These are phyloP conservation scores for Eleutherodactylus coqui DNA, from an alignment of 2,797 vertebrate species.

Conservation along the genomic window DNA sequence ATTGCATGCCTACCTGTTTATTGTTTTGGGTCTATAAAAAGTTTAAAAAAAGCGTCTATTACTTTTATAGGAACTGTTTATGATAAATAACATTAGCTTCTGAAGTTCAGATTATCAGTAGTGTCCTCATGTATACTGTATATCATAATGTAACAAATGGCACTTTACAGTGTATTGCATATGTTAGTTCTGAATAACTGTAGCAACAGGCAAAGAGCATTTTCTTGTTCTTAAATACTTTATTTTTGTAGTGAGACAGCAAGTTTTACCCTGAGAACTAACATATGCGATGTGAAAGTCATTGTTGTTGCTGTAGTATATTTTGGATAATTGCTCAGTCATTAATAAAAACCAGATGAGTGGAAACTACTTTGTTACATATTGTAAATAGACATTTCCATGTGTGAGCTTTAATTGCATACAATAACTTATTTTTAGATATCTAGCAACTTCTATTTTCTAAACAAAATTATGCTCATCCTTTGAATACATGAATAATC, in stretches of 20 bases:
- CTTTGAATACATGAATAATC: not conserved
- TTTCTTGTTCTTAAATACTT: not conserved
- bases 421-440: not conserved
- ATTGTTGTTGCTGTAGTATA: not conserved
- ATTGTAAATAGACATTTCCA: not conserved
- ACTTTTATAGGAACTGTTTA: too few species aligned
- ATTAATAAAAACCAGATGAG: slow-evolving; percentile 6
- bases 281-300: not conserved
- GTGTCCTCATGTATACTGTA: not conserved
- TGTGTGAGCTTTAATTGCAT: not conserved
- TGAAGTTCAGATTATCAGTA: not conserved
- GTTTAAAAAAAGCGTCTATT: too few species aligned
- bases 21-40: too few species aligned
- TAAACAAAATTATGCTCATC: not conserved
- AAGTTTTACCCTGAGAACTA: slow-evolving; percentile 1
- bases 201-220: not conserved
- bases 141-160: not conserved
- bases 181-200: not conserved
- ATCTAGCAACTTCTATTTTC: not conserved
- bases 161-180: not conserved
- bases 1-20: too few species aligned
- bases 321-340: not conserved
- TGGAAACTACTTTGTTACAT: not conserved
- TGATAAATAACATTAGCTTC: too few species aligned
- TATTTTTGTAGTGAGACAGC: not conserved